phyloP scores from a whole-genome alignment of 2,797 vertebrate species.

The Crax fasciolata region DNA sequence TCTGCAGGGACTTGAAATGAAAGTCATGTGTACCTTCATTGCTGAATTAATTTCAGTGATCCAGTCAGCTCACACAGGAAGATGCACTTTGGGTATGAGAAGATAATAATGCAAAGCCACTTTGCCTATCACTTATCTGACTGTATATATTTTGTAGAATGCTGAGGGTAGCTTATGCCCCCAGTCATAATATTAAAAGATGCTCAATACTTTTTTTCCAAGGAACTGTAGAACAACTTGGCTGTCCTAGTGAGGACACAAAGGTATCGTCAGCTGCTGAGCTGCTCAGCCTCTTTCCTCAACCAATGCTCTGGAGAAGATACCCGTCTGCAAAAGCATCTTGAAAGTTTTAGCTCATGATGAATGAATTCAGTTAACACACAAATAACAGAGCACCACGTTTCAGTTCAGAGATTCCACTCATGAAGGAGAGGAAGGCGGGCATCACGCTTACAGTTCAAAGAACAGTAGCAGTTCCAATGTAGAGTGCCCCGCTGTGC shows the following conservation, averaged over 20 bases:
- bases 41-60: background rate
- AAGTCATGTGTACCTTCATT: background rate
- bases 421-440: accelerated
- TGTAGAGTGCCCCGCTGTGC: background rate
- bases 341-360: background rate
- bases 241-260: background rate
- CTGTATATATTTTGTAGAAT: background rate
- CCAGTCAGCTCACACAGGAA: background rate
- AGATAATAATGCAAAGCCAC: background rate
- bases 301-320: background rate
- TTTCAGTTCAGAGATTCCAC: background rate
- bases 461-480: background rate
- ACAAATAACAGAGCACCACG: background rate
- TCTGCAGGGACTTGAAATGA: background rate
- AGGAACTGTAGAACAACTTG: background rate
- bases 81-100: background rate
- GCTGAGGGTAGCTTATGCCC: background rate
- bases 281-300: background rate
- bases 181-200: background rate
- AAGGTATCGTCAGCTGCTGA: background rate
- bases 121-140: accelerated
- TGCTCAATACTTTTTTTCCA: background rate
- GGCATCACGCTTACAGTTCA: background rate
- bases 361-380: background rate
- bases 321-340: background rate